A percentile compares a stretch with the other conserved stretches of the same genome.
phyloP scores from a whole-genome alignment of 2,888 invertebrate genomes.

The Dendrolimus pini region DNA sequence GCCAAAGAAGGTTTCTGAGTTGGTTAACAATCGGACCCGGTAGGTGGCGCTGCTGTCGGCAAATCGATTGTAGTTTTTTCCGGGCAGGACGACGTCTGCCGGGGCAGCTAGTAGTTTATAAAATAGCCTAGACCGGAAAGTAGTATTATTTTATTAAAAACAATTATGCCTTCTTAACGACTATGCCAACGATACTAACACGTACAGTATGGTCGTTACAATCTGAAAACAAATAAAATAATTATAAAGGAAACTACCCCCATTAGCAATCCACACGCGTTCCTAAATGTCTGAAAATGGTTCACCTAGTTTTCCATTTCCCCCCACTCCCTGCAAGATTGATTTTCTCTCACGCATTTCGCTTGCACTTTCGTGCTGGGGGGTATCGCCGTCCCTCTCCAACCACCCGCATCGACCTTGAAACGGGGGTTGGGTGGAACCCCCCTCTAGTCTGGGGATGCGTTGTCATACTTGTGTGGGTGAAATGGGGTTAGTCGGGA shows the following conservation, averaged over 20 bases:
- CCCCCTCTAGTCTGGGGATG: constrained; percentile 50
- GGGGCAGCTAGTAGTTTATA: no score
- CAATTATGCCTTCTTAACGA: background rate
- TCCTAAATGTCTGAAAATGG: constrained; percentile 30
- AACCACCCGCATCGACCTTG: constrained; percentile 64
- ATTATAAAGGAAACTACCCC: constrained; percentile 11
- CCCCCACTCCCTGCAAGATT: constrained; percentile 68
- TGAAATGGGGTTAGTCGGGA: constrained; percentile 64
- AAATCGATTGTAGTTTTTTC: no score
- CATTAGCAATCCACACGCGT: constrained; percentile 23
- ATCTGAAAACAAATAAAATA: background rate
- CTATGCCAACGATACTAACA: background rate
- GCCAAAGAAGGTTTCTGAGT: no score
- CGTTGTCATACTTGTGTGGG: constrained; percentile 37
- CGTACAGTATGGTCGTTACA: background rate
- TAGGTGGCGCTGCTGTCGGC: no score
- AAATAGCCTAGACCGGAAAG: no score
- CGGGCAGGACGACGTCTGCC: no score
- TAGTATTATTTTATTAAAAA: no score
- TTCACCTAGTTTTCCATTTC: constrained; percentile 68
- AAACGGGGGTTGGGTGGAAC: constrained; percentile 37
- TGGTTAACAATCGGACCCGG: no score
- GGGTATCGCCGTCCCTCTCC: constrained; percentile 48
- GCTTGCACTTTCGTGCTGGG: constrained; percentile 66
- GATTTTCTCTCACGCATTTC: constrained; percentile 71